phyloP scores from a whole-genome alignment of 2,113 vertebrate genomes.

The Sceloporus undulatus region DNA sequence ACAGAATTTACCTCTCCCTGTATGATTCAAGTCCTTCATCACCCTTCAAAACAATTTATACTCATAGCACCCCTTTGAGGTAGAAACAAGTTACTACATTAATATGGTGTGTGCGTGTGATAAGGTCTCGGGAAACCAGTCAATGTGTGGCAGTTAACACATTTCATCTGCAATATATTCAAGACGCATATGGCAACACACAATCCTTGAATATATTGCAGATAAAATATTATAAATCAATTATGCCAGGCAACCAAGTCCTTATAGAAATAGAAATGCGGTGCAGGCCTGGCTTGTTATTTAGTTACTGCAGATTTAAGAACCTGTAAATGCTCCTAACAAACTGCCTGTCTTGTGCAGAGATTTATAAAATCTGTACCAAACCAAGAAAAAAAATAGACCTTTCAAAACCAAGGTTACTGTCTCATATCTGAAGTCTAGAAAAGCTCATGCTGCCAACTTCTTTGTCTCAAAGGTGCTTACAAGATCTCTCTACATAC shows the following conservation, averaged over 20 bases:
- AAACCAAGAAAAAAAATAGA: background rate
- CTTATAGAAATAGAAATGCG: background rate
- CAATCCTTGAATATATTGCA: background rate
- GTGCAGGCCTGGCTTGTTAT: background rate
- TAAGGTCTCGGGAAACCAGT: background rate
- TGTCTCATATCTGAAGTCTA: background rate
- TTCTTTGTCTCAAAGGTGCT: too few species aligned
- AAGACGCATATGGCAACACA: background rate
- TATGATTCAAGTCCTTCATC: background rate
- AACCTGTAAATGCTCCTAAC: background rate
- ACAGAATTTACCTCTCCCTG: background rate
- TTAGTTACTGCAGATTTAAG: background rate
- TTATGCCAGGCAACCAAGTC: background rate
- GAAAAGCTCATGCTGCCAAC: too few species aligned
- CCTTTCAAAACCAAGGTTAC: background rate
- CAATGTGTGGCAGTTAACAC: background rate
- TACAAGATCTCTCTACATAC: background rate
- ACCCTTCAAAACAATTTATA: constrained; percentile 21
- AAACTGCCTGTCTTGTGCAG: background rate
- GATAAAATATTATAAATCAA: background rate
- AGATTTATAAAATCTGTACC: background rate
- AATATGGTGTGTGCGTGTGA: background rate
- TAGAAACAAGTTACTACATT: constrained; percentile 24
- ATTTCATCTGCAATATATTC: background rate
- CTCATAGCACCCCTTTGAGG: constrained; percentile 35